A percentile compares a stretch with the other conserved stretches of the same genome.
phyloP scores from a whole-genome alignment of 2,797 vertebrate genomes.

The Phylloscopus collybita region DNA sequence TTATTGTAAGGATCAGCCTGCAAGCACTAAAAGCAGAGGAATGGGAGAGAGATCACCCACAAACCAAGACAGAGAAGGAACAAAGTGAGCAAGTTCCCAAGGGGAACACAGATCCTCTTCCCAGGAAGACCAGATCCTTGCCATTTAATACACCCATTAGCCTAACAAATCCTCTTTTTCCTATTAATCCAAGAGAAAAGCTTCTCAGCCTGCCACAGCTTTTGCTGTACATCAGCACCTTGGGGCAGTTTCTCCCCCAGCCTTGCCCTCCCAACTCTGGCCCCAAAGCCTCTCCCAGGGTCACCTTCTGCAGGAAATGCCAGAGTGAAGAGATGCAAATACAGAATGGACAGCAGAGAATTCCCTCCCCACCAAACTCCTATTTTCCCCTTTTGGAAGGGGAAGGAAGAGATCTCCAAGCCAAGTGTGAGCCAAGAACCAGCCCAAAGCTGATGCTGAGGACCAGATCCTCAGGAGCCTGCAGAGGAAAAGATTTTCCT shows the following conservation, averaged over 20 bases:
- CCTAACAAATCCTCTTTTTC: background rate
- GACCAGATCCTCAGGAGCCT: background rate
- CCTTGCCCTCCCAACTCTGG: rapidly evolving
- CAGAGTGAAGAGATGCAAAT: background rate
- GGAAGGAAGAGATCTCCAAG: background rate
- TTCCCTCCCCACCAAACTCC: background rate
- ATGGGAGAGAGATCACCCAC: background rate
- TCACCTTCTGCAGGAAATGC: background rate
- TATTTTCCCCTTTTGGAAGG: background rate
- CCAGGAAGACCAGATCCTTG: background rate
- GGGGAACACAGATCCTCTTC: background rate
- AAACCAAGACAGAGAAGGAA: background rate
- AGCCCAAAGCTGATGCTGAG: background rate
- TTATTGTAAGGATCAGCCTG: background rate
- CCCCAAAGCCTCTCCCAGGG: background rate
- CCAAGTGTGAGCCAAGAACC: background rate
- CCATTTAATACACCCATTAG: background rate
- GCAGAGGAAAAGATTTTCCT: background rate
- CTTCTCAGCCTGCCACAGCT: rapidly evolving
- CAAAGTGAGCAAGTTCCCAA: background rate
- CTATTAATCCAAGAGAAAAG: background rate
- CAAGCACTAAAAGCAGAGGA: background rate
- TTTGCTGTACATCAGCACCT: background rate
- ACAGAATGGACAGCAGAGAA: background rate
- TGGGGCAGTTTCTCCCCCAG: background rate